Evolutionary conservation across 2,797 vertebrate species (phyloP).

Genomic region (Cossypha heuglini): DNA sequence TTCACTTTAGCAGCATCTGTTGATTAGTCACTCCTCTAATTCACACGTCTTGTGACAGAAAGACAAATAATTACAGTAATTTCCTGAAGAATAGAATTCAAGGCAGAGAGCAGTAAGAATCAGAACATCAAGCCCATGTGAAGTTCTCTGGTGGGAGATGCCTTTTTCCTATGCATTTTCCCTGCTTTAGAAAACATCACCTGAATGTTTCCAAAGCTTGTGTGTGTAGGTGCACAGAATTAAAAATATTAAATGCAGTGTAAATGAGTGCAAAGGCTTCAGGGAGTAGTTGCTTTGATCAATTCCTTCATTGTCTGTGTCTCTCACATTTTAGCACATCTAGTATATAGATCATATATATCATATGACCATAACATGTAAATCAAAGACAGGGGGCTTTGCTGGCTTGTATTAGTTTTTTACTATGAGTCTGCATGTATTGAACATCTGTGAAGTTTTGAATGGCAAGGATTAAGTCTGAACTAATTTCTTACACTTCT

Average conservation of each 20-base stretch:
- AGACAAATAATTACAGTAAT: not conserved
- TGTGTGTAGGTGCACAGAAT: not conserved
- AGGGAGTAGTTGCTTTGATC: not conserved
- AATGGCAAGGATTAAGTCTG: not conserved
- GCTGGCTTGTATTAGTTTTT: not conserved
- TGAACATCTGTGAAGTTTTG: not conserved
- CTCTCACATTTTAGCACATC: not conserved
- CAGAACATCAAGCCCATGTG: not conserved
- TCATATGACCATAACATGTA: not conserved
- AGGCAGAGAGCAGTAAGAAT: not conserved
- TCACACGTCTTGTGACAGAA: not conserved
- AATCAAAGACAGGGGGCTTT: not conserved
- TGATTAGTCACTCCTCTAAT: not conserved
- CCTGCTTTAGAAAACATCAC: not conserved
- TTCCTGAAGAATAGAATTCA: not conserved
- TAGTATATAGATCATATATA: not conserved
- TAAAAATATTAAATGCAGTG: not conserved
- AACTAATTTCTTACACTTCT: not conserved
- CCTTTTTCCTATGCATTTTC: not conserved
- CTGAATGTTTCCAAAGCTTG: not conserved
- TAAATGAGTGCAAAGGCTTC: not conserved
- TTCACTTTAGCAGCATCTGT: not conserved
- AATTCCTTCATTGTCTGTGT: not conserved
- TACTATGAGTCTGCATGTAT: not conserved
- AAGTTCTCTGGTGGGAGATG: not conserved